Percentiles rank a stretch among this genome's conserved stretches.
Conservation (phyloP, 2,113 vertebrate species). For the Tauraco erythrolophus region DNA sequence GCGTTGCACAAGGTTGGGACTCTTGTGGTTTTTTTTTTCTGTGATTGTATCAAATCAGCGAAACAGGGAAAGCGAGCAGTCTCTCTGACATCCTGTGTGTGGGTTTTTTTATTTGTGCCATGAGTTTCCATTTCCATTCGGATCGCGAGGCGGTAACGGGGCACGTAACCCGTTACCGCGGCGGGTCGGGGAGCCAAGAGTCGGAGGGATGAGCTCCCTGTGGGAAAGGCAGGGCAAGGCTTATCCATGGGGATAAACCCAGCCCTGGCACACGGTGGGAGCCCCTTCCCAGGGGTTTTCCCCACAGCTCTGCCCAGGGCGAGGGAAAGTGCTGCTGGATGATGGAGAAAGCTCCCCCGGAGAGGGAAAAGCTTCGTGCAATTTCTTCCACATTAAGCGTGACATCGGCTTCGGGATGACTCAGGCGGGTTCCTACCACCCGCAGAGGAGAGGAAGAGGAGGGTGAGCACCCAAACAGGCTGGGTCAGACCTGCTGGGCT, state of each 20-base stretch:
- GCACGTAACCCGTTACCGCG: accelerated
- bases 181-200: not conserved
- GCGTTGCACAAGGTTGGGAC: not conserved
- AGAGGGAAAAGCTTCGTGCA: not conserved
- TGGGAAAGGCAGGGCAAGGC: not conserved
- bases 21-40: not conserved
- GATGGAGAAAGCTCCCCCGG: not conserved
- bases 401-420: not conserved
- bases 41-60: not conserved
- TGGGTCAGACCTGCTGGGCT: not conserved
- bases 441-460: not conserved
- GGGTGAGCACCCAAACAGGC: accelerated
- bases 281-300: not conserved
- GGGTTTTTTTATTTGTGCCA: not conserved
- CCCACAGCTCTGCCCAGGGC: not conserved
- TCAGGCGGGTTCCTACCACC: not conserved
- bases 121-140: not conserved
- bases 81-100: constrained; percentile 6
- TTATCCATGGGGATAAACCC: too few relatives aligned
- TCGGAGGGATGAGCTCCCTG: not conserved
- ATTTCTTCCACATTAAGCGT: not conserved
- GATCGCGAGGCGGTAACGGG: not conserved
- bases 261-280: not conserved
- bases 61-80: not conserved
- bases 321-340: not conserved